A percentile compares a stretch with the other conserved stretches of the same genome.
These are phyloP conservation scores for Dynastes hyllus DNA, from an alignment of 2,888 invertebrate genomes.

Conservation along the genomic window DNA sequence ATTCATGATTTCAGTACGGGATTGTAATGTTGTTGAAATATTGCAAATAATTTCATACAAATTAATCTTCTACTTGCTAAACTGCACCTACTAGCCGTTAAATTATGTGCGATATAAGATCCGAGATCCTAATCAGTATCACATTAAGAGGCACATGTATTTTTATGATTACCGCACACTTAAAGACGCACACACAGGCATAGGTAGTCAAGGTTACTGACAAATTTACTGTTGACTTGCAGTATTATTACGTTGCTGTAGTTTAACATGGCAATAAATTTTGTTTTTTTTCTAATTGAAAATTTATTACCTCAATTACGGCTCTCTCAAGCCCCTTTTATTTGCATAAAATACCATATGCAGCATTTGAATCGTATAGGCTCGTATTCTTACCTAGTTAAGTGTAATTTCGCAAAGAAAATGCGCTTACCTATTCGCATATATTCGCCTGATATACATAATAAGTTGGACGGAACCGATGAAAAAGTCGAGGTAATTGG, in stretches of 20 bases:
- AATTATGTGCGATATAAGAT: no score
- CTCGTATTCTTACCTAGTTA: neutral
- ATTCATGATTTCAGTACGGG: no score
- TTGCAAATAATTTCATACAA: no score
- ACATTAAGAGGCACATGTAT: no score
- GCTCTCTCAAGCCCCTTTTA: neutral
- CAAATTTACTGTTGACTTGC: neutral
- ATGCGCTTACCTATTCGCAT: neutral
- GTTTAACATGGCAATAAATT: neutral
- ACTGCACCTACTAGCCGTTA: no score
- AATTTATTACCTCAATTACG: conserved; percentile 6
- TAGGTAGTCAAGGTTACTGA: neutral
- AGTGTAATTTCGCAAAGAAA: conserved; percentile 10
- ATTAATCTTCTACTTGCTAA: no score
- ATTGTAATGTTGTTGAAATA: no score
- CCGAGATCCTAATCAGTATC: no score
- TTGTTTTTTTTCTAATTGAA: conserved; percentile 2
- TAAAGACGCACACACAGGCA: neutral
- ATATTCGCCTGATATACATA: conserved; percentile 12
- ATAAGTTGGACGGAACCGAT: neutral
- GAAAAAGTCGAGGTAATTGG: conserved; percentile 24
- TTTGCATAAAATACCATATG: conserved; percentile 12
- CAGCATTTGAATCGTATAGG: neutral
- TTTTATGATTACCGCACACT: no score
- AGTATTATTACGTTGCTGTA: neutral